Conservation (phyloP, 2,888 invertebrate genomes). For the Oegoconia quadripuncta region DNA sequence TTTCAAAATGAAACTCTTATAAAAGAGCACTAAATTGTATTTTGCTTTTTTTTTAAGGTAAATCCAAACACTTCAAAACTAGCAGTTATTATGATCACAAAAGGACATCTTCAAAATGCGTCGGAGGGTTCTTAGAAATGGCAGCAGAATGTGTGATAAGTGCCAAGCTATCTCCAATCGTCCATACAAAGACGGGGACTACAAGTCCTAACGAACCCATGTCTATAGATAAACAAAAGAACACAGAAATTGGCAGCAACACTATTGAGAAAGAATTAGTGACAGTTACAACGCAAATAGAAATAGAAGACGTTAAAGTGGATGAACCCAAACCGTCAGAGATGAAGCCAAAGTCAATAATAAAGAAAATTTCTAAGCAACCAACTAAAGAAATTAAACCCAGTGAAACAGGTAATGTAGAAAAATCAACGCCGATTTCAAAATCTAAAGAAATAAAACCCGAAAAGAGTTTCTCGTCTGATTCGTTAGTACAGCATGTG, state of each 20-base stretch:
- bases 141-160: slow-evolving; percentile 32
- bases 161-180: slow-evolving; percentile 52
- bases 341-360: slow-evolving; percentile 12
- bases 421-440: slow-evolving; percentile 13
- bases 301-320: slow-evolving; percentile 11
- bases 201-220: slow-evolving; percentile 35
- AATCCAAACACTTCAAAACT: slow-evolving; percentile 22
- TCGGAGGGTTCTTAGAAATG: slow-evolving; percentile 38
- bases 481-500: slow-evolving; percentile 56
- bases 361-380: slow-evolving; percentile 17
- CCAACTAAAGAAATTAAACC: slow-evolving; percentile 15
- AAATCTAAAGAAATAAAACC: slow-evolving; percentile 21
- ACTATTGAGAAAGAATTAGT: slow-evolving; percentile 26
- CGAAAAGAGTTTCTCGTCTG: slow-evolving; percentile 44
- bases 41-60: slow-evolving; percentile 34
- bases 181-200: slow-evolving; percentile 38
- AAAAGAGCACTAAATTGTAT: too few relatives aligned
- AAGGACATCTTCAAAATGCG: slow-evolving; percentile 52
- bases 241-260: slow-evolving; percentile 38
- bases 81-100: slow-evolving; percentile 39
- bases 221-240: slow-evolving; percentile 20
- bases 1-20: too few relatives aligned
- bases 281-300: slow-evolving; percentile 39
- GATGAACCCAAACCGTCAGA: slow-evolving; percentile 12
- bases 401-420: not conserved